Conservation (phyloP, 1,140 invertebrate genomes). For the Panagrolaimus sp. region DNA sequence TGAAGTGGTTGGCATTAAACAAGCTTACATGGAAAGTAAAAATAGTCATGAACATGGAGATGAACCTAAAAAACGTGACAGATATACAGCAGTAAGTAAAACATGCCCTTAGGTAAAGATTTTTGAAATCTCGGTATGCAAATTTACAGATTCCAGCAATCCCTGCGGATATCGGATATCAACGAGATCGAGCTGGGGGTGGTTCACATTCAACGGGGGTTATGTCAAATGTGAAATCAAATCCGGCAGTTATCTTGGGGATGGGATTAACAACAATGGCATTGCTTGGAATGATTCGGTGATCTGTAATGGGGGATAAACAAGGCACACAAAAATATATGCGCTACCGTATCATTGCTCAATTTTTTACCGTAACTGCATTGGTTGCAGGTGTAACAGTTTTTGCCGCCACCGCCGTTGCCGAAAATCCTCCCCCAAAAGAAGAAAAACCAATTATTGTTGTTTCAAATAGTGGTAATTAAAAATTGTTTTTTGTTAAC, state of each 20-base stretch:
- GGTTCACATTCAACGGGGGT: slow-evolving; percentile 17
- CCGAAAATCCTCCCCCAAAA: too few relatives aligned
- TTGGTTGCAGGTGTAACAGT: slow-evolving; percentile 43
- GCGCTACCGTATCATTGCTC: slow-evolving; percentile 51
- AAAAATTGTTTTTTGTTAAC: too few relatives aligned
- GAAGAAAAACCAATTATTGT: too few relatives aligned
- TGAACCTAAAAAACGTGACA: too few relatives aligned
- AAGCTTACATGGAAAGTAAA: background rate
- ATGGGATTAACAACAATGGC: slow-evolving; percentile 47
- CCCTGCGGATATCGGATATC: slow-evolving; percentile 45
- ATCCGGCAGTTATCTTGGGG: slow-evolving; percentile 45
- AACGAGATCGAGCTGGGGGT: slow-evolving; percentile 22
- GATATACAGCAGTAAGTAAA: too few relatives aligned
- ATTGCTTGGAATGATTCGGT: slow-evolving; percentile 41
- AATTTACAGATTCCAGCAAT: slow-evolving; percentile 42
- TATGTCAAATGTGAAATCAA: slow-evolving; percentile 17
- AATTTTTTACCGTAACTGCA: slow-evolving; percentile 49
- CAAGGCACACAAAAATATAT: slow-evolving; percentile 45
- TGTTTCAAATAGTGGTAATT: too few relatives aligned
- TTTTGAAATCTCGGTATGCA: too few relatives aligned
- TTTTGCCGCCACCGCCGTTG: too few relatives aligned
- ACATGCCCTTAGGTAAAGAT: too few relatives aligned
- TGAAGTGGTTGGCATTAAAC: background rate
- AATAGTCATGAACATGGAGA: too few relatives aligned
- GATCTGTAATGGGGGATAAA: slow-evolving; percentile 43